Percentiles rank a stretch among this genome's conserved stretches.
Conservation (phyloP, 2,797 vertebrate genomes). For the Macropus fuliginosus region DNA sequence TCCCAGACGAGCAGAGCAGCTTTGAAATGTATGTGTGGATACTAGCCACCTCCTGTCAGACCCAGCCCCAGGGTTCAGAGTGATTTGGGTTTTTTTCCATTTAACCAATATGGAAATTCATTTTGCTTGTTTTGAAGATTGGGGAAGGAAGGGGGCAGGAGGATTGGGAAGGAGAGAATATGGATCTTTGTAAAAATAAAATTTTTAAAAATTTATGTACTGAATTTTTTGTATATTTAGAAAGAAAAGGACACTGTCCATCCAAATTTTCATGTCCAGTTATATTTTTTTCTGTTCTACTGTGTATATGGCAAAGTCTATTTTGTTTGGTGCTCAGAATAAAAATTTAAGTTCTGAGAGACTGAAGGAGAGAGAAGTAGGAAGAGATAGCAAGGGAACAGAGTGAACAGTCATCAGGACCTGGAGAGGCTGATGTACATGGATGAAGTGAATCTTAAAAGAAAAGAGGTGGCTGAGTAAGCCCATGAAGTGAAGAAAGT, state of each 20-base stretch:
- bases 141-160: neutral
- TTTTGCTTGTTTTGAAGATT: neutral
- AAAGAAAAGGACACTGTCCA: neutral
- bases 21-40: neutral
- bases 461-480: too few species aligned
- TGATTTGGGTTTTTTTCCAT: neutral
- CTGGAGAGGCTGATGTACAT: too few species aligned
- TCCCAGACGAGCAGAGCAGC: neutral
- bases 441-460: too few species aligned
- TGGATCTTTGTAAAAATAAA: neutral
- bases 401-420: neutral
- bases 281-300: neutral
- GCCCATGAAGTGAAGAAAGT: too few species aligned
- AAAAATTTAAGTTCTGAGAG: neutral
- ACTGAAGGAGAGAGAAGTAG: neutral
- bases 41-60: neutral
- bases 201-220: neutral
- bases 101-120: neutral
- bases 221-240: neutral
- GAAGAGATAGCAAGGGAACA: too few species aligned
- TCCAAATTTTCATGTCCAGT: neutral
- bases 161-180: neutral
- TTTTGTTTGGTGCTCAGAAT: neutral
- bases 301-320: neutral
- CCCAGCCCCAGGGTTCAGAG: too few species aligned